Percentiles rank a stretch among this genome's conserved stretches.
These are phyloP conservation scores for Metopolophium dirhodum DNA, from an alignment of 1,140 invertebrate genomes.

Conservation along the genomic window DNA sequence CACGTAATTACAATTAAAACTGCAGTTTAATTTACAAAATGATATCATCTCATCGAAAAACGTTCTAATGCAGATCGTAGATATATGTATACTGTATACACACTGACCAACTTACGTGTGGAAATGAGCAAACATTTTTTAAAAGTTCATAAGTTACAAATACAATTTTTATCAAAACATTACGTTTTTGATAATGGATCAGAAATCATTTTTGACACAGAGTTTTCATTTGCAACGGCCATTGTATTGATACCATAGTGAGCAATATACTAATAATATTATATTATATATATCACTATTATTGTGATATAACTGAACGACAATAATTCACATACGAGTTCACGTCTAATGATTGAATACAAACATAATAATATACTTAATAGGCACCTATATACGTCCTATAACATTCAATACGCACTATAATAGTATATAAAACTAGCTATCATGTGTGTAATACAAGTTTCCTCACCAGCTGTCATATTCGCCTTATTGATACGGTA, in stretches of 20 bases:
- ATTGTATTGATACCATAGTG: background rate
- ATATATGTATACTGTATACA: background rate
- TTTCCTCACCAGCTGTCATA: background rate
- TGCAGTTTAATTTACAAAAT: too few relatives aligned
- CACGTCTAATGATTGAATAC: background rate
- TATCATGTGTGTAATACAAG: background rate
- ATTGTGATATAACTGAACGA: background rate
- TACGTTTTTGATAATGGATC: background rate
- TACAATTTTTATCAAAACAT: background rate
- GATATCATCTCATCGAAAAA: background rate
- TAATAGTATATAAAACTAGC: background rate
- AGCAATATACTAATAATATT: background rate
- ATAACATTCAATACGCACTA: background rate
- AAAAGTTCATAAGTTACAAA: background rate
- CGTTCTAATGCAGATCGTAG: background rate
- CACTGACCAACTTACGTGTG: background rate
- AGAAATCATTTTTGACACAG: background rate
- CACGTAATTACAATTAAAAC: too few relatives aligned
- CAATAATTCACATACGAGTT: background rate
- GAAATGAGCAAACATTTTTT: background rate
- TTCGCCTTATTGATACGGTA: slow-evolving; percentile 2
- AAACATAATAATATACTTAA: background rate
- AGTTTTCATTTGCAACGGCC: background rate
- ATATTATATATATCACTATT: background rate
- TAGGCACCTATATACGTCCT: background rate